A percentile compares a stretch with the other conserved stretches of the same genome.
phyloP scores from a whole-genome alignment of 2,113 vertebrate species.

The Mus spicilegus region DNA sequence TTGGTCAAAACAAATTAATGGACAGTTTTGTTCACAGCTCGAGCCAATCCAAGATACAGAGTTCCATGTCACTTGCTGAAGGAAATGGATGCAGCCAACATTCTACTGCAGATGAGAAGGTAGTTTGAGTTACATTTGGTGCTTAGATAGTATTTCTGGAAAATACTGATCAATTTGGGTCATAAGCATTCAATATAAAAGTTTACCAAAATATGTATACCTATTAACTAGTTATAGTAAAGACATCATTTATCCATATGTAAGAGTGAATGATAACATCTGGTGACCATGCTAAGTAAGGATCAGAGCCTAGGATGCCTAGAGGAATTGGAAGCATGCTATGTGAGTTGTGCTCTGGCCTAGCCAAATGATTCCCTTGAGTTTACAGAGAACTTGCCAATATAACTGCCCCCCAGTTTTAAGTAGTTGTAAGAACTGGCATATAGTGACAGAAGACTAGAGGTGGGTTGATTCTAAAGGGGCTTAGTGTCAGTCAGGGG shows the following conservation, averaged over 20 bases:
- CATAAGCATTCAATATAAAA: conserved; percentile 10
- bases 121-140: conserved; percentile 68
- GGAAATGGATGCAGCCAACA: conserved; percentile 92
- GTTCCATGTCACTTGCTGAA: conserved; percentile 92
- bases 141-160: conserved; percentile 23
- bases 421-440: not conserved
- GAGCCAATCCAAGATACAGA: conserved; percentile 90
- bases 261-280: not conserved
- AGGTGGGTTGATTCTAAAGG: not conserved
- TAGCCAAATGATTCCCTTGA: not conserved
- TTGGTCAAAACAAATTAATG: conserved; percentile 55
- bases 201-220: not conserved
- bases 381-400: not conserved
- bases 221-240: not conserved
- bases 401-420: not conserved
- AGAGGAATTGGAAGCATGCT: not conserved
- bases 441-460: not conserved
- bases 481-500: not conserved
- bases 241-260: not conserved
- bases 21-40: conserved; percentile 87
- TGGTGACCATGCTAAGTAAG: not conserved
- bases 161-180: not conserved
- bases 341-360: not conserved
- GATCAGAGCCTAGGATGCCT: not conserved
- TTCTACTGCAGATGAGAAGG: conserved; percentile 91